Percentiles rank a stretch among this genome's conserved stretches.
Conservation (phyloP, 2,888 invertebrate species). For the Acleris holmiana region DNA sequence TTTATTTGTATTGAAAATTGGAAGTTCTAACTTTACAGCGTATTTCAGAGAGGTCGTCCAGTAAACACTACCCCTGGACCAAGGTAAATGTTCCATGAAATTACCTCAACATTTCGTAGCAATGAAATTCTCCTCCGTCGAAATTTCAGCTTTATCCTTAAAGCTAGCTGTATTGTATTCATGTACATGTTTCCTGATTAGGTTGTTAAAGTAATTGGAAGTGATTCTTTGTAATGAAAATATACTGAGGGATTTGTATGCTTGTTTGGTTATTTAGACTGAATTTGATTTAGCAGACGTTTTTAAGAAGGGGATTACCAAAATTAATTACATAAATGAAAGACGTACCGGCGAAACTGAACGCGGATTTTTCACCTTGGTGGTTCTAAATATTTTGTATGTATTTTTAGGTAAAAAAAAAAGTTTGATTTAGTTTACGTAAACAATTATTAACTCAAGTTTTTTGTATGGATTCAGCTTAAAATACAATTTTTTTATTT, state of each 20-base stretch:
- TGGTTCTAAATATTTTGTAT: too few species aligned
- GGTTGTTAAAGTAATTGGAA: conserved; percentile 12
- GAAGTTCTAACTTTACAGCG: conserved; percentile 44
- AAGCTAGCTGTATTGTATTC: conserved; percentile 7
- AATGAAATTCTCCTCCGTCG: conserved; percentile 63
- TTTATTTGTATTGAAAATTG: conserved; percentile 39
- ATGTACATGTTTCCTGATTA: conserved; percentile 12
- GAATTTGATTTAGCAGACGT: not conserved
- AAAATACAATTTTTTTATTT: too few species aligned
- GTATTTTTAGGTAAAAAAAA: too few species aligned
- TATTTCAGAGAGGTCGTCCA: conserved; percentile 44
- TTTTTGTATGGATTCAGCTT: too few species aligned
- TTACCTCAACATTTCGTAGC: conserved; percentile 71
- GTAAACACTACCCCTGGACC: conserved; percentile 70
- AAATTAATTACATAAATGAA: too few species aligned
- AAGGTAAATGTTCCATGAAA: conserved; percentile 76
- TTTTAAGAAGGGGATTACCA: too few species aligned
- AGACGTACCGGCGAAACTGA: too few species aligned
- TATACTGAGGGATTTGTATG: not conserved
- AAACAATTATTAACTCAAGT: too few species aligned
- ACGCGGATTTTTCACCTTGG: too few species aligned
- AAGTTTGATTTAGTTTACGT: too few species aligned
- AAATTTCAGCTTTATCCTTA: conserved; percentile 58
- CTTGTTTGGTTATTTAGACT: conserved; percentile 2
- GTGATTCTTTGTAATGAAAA: conserved; percentile 18